These are phyloP conservation scores for Pangasius djambal DNA, from an alignment of 2,797 vertebrate genomes.

Conservation along the genomic window DNA sequence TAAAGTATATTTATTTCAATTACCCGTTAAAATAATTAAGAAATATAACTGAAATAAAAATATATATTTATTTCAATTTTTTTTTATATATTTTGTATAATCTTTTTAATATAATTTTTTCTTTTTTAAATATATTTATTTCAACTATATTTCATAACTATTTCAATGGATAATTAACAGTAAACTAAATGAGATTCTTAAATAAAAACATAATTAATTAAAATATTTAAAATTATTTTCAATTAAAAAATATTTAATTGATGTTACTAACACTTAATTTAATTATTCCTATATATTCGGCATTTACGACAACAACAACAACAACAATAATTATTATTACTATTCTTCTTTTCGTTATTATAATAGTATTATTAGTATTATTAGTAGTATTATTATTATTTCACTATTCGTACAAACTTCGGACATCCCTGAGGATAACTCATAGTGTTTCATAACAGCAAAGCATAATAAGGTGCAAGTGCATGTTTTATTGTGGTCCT, in stretches of 20 bases:
- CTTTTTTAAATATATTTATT: not conserved
- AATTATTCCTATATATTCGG: not conserved
- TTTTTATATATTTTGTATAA: too few species aligned
- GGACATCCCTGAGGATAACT: not conserved
- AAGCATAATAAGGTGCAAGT: not conserved
- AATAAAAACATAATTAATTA: not conserved
- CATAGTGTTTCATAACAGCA: not conserved
- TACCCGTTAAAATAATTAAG: too few species aligned
- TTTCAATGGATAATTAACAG: not conserved
- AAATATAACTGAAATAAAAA: too few species aligned
- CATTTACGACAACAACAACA: not conserved
- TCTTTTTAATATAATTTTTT: too few species aligned
- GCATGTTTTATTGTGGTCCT: not conserved
- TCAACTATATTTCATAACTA: not conserved
- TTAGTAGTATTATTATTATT: not conserved
- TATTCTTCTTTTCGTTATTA: not conserved
- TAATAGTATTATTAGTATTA: not conserved
- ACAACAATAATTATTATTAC: not conserved
- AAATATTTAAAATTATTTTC: not conserved
- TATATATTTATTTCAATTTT: too few species aligned
- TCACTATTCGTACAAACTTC: not conserved
- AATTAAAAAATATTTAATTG: not conserved
- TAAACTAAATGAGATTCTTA: not conserved
- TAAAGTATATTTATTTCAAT: not conserved
- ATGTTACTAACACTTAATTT: not conserved